These are phyloP conservation scores for Ephydatia muelleri DNA, from an alignment of 37 sponge, comb jelly and placozoan genomes.

Conservation along the genomic window DNA sequence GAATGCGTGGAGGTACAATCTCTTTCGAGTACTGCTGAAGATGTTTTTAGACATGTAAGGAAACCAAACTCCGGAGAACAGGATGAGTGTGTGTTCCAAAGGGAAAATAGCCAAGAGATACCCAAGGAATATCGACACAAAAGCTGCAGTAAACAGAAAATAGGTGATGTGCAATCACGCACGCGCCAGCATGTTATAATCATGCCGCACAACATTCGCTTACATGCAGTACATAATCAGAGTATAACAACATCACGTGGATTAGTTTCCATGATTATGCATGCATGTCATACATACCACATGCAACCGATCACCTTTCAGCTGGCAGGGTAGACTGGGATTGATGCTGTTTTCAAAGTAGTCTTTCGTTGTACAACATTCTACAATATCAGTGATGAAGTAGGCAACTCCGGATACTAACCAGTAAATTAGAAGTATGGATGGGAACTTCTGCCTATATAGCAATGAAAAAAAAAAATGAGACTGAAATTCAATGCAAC, in stretches of 20 bases:
- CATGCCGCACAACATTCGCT: too few relatives aligned
- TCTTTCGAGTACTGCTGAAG: background rate
- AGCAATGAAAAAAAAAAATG: too few relatives aligned
- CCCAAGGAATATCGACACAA: background rate
- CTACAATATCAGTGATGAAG: background rate
- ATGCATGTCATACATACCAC: too few relatives aligned
- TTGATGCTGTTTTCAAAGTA: background rate
- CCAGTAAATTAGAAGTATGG: background rate
- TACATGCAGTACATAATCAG: too few relatives aligned
- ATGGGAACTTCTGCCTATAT: background rate
- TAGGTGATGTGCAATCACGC: too few relatives aligned
- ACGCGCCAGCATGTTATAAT: too few relatives aligned
- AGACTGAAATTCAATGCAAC: too few relatives aligned
- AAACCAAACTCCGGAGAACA: background rate
- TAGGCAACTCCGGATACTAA: background rate
- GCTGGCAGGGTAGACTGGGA: background rate
- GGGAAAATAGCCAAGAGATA: background rate
- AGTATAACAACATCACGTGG: too few relatives aligned
- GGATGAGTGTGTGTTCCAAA: background rate
- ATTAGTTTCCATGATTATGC: too few relatives aligned
- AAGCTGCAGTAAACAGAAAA: background rate
- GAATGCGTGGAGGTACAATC: background rate
- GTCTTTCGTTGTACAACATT: background rate
- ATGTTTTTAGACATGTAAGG: background rate
- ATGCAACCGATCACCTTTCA: background rate